Percentiles rank a stretch among this genome's conserved stretches.
Evolutionary conservation across 2,113 vertebrate species (phyloP).

Genomic region (Nannobrachium achirus): DNA sequence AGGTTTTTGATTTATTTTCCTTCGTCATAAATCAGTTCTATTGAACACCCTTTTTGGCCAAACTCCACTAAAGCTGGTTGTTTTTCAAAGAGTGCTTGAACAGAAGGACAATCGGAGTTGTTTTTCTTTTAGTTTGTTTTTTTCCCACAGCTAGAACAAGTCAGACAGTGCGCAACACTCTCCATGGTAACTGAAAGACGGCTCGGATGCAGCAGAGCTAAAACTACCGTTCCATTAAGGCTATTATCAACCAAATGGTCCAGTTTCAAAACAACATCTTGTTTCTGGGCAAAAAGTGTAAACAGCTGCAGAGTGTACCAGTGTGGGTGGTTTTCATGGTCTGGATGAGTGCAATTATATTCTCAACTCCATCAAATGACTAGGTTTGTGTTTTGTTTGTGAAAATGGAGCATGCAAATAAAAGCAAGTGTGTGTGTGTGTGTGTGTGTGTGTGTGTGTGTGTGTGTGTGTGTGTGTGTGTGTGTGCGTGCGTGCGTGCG

Average conservation of each 20-base stretch:
- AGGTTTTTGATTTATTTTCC: too few species aligned
- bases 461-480: constrained; percentile 3
- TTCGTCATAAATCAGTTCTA: too few species aligned
- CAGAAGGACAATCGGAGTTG: background rate
- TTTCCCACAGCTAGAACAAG: background rate
- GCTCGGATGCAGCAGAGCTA: background rate
- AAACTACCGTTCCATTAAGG: constrained; percentile 32
- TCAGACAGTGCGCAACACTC: constrained; percentile 15
- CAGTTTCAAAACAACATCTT: background rate
- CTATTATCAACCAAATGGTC: constrained; percentile 11
- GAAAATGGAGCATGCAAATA: background rate
- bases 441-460: constrained; percentile 12
- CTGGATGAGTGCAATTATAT: background rate
- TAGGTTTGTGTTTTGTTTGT: constrained; percentile 1
- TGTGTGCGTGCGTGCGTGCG: too few species aligned
- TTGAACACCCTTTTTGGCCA: too few species aligned
- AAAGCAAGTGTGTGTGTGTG: background rate
- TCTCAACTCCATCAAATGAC: constrained; percentile 14
- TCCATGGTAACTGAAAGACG: constrained; percentile 56
- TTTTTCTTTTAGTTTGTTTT: constrained; percentile 22
- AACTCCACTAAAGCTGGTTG: too few species aligned
- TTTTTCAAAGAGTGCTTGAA: too few species aligned
- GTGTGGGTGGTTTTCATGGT: background rate
- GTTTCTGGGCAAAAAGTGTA: background rate
- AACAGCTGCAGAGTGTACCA: background rate